Conservation (phyloP, 2,113 vertebrate genomes). For the Atractosteus spatula region DNA sequence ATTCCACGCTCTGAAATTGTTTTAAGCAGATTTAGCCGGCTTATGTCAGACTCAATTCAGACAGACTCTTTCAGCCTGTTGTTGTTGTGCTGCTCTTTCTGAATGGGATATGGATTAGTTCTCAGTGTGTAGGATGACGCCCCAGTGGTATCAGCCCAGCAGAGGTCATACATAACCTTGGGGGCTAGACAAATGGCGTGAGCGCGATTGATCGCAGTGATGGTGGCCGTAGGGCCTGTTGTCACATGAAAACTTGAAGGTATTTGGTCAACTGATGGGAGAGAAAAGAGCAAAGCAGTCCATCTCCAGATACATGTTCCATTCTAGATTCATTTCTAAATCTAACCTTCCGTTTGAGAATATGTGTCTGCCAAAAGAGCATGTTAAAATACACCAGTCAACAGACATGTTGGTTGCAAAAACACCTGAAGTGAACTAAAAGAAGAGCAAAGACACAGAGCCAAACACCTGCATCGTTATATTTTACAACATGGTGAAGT, state of each 20-base stretch:
- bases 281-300: no score
- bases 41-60: slow-evolving; percentile 70
- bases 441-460: no score
- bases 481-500: no score
- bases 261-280: no score
- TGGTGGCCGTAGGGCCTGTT: background rate
- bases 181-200: slow-evolving; percentile 62
- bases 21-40: slow-evolving; percentile 66
- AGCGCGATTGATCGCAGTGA: slow-evolving; percentile 55
- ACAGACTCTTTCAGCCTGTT: slow-evolving; percentile 48
- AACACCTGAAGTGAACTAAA: no score
- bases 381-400: no score
- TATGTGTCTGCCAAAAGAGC: no score
- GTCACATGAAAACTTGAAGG: background rate
- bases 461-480: no score
- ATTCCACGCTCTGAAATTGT: slow-evolving; percentile 55
- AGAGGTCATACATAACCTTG: slow-evolving; percentile 53
- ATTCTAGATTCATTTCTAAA: no score
- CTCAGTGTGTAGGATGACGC: slow-evolving; percentile 49
- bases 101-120: slow-evolving; percentile 59
- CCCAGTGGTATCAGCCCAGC: slow-evolving; percentile 49
- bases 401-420: no score
- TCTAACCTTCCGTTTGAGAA: no score
- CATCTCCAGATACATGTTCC: no score
- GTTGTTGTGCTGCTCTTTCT: slow-evolving; percentile 54